Evolutionary conservation across 2,797 vertebrate genomes (phyloP), one percentile per base, ranked within the genome.

Genomic region (Microchirus variegatus): DNA sequence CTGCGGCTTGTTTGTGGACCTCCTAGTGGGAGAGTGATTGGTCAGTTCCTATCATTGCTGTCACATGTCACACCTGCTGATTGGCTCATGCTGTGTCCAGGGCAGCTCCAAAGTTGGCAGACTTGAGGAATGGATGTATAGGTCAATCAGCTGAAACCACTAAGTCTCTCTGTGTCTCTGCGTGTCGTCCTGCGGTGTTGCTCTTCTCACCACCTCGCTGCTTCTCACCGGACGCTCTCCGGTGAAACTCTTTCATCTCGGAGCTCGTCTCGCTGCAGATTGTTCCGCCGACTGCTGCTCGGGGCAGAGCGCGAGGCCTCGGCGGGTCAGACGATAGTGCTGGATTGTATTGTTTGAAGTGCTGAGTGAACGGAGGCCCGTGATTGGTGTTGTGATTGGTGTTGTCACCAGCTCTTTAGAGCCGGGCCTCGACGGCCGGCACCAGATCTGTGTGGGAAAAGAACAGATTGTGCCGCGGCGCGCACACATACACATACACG

Each of bases 371-470:
- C 77, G 79, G 82, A 82, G 76, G 86, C 76, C 85, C 76, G 48
- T 63, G 84, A 87, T 89, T 77, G 86, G 85, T 84, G 85, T 84
- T 90, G 48, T 63, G 84, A 87, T 89, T 77, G 86, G 85, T 84
- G 85, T 84, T 90, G 84, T 90, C 89, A 88, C 73, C 87, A 74
- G 53, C 74, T 89, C 85, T 92, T 89, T 89, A 86, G 83, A 85
- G 79, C 41, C 15, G 1, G 76, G 74, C 75, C 75, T 61, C 70
- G 31, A 59, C 46, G 46, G 56, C 52, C 65, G 85, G 88, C 82
- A 92, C 83, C 77, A 87, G 89, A 91, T 90, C 87, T 83, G 89
- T 89, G 91, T 92, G 91, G 91, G 92, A 90, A 92, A 89, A 84
- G 77, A 77, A 73, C 58, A 60, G 68, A 61, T 55, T 67, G 70